Base-by-base conservation (phyloP, 2,888 invertebrate species). In the Pinctada fucata region DNA sequence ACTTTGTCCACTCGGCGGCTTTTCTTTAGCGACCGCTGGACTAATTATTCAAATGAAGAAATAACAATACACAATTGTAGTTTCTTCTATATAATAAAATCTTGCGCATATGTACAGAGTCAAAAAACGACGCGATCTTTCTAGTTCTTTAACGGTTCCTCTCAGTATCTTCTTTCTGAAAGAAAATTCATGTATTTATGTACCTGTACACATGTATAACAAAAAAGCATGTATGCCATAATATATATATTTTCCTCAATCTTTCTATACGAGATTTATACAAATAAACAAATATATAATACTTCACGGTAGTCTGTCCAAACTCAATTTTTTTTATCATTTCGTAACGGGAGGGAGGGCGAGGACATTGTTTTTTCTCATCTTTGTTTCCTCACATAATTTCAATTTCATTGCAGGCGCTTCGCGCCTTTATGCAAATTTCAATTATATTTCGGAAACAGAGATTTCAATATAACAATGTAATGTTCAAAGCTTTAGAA, bases 361-460 rank as follows among this genome's bases (percentile, higher is more conserved):
- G 58, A 5, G 58, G 58, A 52, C 58, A 52, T 52, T 52, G 58
- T 52, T 52, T 8, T 52, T 8, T 52, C 58, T 52, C 58, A 52
- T 52, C 58, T 52, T 10, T 52, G 58, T 52, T 52, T 52, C 58
- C 58, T 52, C 58, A 52, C 58, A 52, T 52, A 52, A 52, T 52
- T 52, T 52, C 58, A 52, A 52, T 52, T 52, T 52, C 58, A 52
- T 52, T 52, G 5, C 58, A 52, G 58, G 58, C 58, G 58, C 58
- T 52, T 52, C 58, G 58, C 58, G 58, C 58, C 58, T 52, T 52
- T 52, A 52, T 52, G 10, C 5, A 52, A 52, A 8, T 10, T 52
- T 52, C 58, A 52, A 52, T 52, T 52, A 52, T 52, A 52, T 52
- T 52, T 52, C 58, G 58, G 58, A 52, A 52, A 52, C 58, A 52